These are phyloP conservation scores for Drosophila pseudotalamancana DNA, from an alignment of 2,888 invertebrate genomes.

Conservation along the genomic window DNA sequence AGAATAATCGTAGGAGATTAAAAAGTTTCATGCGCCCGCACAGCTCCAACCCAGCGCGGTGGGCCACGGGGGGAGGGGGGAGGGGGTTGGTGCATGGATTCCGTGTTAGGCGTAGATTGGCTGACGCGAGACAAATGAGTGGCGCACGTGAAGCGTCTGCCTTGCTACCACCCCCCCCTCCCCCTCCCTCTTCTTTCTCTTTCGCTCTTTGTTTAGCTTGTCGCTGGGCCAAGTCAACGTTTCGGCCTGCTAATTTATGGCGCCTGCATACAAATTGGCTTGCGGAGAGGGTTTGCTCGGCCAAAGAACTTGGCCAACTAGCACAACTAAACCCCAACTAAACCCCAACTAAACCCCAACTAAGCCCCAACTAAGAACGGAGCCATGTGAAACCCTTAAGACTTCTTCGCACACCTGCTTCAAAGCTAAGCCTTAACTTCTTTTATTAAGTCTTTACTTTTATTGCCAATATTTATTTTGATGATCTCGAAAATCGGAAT, in stretches of 20 bases:
- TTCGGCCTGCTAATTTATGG: conserved; percentile 70
- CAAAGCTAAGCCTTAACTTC: too few species aligned
- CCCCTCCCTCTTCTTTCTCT: background rate
- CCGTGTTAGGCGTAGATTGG: conserved; percentile 14
- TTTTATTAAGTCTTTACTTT: background rate
- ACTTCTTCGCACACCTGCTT: background rate
- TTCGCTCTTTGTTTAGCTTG: background rate
- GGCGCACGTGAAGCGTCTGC: conserved; percentile 69
- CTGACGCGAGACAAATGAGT: conserved; percentile 75
- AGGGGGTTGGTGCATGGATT: background rate
- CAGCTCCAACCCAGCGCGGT: conserved; percentile 4
- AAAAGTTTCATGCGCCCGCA: conserved; percentile 77
- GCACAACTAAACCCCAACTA: conserved; percentile 5
- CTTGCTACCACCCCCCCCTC: background rate
- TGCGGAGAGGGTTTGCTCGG: background rate
- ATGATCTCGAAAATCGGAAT: too few species aligned
- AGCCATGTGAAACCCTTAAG: conserved; percentile 6
- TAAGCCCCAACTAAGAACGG: conserved; percentile 26
- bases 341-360: conserved; percentile 23
- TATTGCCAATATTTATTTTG: too few species aligned
- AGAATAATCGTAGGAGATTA: conserved; percentile 83
- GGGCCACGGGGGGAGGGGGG: background rate
- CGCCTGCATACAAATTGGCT: conserved; percentile 71
- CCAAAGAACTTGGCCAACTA: conserved; percentile 30
- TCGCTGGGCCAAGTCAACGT: conserved; percentile 30